Evolutionary conservation across 2,113 vertebrate species (phyloP).

Genomic region (Lophochroa leadbeateri): DNA sequence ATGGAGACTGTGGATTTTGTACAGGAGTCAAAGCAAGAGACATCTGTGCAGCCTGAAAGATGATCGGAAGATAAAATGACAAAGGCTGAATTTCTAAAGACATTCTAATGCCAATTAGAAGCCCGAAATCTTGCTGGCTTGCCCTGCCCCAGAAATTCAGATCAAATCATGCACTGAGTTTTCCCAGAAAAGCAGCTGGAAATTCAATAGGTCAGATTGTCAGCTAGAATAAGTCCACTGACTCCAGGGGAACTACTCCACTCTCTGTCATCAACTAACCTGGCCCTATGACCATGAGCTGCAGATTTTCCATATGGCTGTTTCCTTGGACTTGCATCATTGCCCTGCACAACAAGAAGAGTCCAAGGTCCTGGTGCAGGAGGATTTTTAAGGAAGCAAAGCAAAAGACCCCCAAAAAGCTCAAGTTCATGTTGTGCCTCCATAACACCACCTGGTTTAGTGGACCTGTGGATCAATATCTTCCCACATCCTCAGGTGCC

Average conservation of each 20-base stretch:
- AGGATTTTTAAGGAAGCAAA: constrained; percentile 13
- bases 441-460: neutral
- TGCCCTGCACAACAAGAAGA: neutral
- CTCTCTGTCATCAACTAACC: constrained; percentile 20
- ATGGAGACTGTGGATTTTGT: neutral
- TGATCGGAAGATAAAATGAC: constrained; percentile 34
- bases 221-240: constrained; percentile 29
- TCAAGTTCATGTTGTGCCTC: neutral
- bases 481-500: neutral
- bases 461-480: neutral
- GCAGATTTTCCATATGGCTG: constrained; percentile 14
- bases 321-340: constrained; percentile 23
- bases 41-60: neutral
- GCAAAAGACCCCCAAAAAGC: neutral
- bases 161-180: constrained; percentile 7
- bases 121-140: constrained; percentile 33
- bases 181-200: constrained; percentile 47
- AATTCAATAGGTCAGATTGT: constrained; percentile 26
- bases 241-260: neutral
- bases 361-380: neutral
- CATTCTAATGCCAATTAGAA: constrained; percentile 26
- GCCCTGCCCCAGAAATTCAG: constrained; percentile 55
- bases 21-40: neutral
- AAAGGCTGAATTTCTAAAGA: constrained; percentile 39
- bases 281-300: neutral